Conservation (phyloP, 1,140 invertebrate species). For the Drosophila sp. region DNA sequence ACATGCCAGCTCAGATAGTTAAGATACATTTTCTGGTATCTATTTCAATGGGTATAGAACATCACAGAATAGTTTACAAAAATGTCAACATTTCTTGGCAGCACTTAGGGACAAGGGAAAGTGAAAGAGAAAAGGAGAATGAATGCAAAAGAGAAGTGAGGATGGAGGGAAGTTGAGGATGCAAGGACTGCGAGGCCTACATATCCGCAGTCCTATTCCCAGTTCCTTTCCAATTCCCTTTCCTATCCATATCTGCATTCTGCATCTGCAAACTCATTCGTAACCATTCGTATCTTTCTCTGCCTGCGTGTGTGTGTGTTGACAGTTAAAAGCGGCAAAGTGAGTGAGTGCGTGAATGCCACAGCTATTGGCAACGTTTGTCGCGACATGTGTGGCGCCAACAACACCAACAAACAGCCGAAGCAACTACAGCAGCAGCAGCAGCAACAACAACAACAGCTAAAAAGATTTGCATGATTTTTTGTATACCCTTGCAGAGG, state of each 20-base stretch:
- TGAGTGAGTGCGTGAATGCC: constrained; percentile 69
- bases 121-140: neutral
- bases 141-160: too few relatives aligned
- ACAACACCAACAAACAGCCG: constrained; percentile 38
- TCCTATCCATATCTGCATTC: neutral
- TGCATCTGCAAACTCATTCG: constrained; percentile 10
- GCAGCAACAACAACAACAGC: constrained; percentile 27
- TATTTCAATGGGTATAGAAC: neutral
- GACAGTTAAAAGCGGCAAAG: constrained; percentile 76
- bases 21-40: too few relatives aligned
- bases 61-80: constrained; percentile 9
- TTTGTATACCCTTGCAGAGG: neutral
- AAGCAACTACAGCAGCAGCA: constrained; percentile 1
- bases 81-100: constrained; percentile 2
- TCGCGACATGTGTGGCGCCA: constrained; percentile 56
- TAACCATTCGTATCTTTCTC: constrained; percentile 23
- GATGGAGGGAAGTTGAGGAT: too few relatives aligned
- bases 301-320: constrained; percentile 45
- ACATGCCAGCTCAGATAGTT: too few relatives aligned
- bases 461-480: constrained; percentile 73
- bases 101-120: neutral
- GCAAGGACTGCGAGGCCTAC: neutral
- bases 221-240: neutral
- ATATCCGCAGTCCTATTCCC: neutral
- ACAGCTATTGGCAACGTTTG: constrained; percentile 35